Evolutionary conservation across 1,140 invertebrate species (phyloP).

Genomic region (Nixonia krombeini): DNA sequence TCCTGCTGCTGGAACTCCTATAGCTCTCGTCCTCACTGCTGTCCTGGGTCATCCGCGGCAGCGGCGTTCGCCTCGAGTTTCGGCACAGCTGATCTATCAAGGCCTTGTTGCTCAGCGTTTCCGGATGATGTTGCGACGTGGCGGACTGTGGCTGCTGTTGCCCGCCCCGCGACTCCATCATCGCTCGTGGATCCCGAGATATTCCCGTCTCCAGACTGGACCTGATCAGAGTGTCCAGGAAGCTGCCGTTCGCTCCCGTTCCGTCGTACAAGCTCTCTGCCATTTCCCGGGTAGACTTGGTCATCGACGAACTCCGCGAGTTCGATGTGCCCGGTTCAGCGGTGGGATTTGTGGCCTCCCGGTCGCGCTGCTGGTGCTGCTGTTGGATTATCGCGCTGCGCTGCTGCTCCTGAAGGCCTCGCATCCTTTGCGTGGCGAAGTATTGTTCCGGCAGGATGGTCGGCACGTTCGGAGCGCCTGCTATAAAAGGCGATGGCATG

Average conservation of each 20-base stretch:
- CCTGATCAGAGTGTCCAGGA: slow-evolving; percentile 85
- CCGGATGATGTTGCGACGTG: slow-evolving; percentile 52
- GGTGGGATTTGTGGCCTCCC: slow-evolving; percentile 24
- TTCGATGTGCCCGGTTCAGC: slow-evolving; percentile 58
- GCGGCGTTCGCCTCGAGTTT: slow-evolving; percentile 74
- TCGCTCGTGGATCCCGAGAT: slow-evolving; percentile 60
- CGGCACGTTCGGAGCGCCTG: slow-evolving; percentile 68
- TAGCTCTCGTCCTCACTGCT: slow-evolving; percentile 68
- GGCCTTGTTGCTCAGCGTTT: slow-evolving; percentile 71
- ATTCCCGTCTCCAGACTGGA: slow-evolving; percentile 80
- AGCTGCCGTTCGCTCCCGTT: slow-evolving; percentile 79
- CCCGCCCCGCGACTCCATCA: slow-evolving; percentile 51
- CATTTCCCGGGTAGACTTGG: slow-evolving; percentile 75
- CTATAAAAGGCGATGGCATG: slow-evolving; percentile 76
- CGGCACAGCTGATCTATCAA: slow-evolving; percentile 80
- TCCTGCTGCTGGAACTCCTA: slow-evolving; percentile 47
- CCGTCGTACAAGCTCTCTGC: slow-evolving; percentile 76
- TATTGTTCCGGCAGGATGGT: slow-evolving; percentile 77
- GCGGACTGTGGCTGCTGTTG: slow-evolving; percentile 49
- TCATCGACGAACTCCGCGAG: slow-evolving; percentile 57
- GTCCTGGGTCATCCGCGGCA: slow-evolving; percentile 66
- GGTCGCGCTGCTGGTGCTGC: slow-evolving; percentile 51
- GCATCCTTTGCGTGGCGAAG: slow-evolving; percentile 86
- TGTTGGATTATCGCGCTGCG: slow-evolving; percentile 60
- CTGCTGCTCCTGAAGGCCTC: slow-evolving; percentile 81